Evolutionary conservation across 1,140 invertebrate species (phyloP).

Genomic region (Drosophila trapezifrons): DNA sequence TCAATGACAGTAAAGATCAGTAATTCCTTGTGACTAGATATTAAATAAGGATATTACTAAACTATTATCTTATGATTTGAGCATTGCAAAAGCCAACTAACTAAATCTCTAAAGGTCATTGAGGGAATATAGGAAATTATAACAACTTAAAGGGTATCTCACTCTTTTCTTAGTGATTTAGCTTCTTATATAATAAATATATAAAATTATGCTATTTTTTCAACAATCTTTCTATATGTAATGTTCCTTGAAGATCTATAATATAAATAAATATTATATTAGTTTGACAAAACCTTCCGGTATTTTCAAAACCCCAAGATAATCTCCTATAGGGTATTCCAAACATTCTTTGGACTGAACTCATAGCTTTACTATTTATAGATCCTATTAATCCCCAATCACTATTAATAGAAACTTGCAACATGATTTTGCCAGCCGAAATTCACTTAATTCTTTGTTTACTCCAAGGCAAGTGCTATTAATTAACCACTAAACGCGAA

Average conservation of each 20-base stretch:
- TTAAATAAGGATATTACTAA: background rate
- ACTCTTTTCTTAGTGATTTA: background rate
- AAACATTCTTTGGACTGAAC: background rate
- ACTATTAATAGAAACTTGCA: slow-evolving; percentile 33
- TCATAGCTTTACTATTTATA: slow-evolving; percentile 32
- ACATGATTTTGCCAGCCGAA: slow-evolving; percentile 17
- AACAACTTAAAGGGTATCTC: background rate
- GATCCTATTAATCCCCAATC: slow-evolving; percentile 2
- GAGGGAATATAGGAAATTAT: background rate
- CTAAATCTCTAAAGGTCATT: too few relatives aligned
- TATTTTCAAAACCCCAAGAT: background rate
- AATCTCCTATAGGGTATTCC: background rate
- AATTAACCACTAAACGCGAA: slow-evolving; percentile 35
- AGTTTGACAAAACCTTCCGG: background rate
- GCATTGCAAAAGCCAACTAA: too few relatives aligned
- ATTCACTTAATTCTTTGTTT: slow-evolving; percentile 51
- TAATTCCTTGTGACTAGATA: background rate
- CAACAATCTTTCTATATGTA: too few relatives aligned
- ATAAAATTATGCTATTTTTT: too few relatives aligned
- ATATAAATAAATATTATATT: too few relatives aligned
- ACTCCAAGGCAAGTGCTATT: slow-evolving; percentile 25
- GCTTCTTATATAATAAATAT: background rate
- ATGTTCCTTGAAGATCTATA: too few relatives aligned
- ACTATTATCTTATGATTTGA: background rate
- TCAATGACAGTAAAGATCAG: background rate